Conservation (phyloP, 1,140 invertebrate species). For the Pseudoatta argentina region DNA sequence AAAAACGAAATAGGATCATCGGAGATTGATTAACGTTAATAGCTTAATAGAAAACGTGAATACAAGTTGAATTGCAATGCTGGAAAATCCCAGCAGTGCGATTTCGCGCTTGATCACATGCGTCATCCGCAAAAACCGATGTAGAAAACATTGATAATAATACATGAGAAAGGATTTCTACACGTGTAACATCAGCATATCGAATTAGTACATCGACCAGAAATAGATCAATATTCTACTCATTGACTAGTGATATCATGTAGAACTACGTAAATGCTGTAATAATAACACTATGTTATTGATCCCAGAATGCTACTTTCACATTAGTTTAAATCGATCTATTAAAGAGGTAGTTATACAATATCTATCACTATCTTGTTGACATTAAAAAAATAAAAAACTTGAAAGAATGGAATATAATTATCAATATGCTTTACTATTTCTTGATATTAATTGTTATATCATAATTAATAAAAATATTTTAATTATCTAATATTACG, state of each 20-base stretch:
- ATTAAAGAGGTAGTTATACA: background rate
- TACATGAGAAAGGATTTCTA: background rate
- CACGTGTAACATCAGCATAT: background rate
- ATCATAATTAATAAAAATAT: background rate
- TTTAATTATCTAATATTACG: too few relatives aligned
- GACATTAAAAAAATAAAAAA: background rate
- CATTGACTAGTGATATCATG: background rate
- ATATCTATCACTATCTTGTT: background rate
- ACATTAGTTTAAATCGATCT: background rate
- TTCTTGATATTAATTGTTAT: background rate
- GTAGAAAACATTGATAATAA: background rate
- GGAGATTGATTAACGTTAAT: background rate
- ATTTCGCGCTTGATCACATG: background rate
- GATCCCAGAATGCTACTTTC: background rate
- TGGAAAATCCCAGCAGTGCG: slow-evolving; percentile 16
- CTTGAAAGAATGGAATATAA: background rate
- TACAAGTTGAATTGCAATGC: slow-evolving; percentile 3
- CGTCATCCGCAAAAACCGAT: slow-evolving; percentile 2
- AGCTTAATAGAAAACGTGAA: slow-evolving; percentile 8
- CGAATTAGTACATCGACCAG: slow-evolving; percentile 19
- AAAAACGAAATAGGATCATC: background rate
- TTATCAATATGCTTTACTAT: background rate
- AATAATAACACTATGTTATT: background rate
- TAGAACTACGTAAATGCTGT: background rate
- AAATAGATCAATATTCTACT: background rate